A percentile compares a stretch with the other conserved stretches of the same genome.
phyloP scores from a whole-genome alignment of 2,113 vertebrate genomes.

The Xenopus laevis region DNA sequence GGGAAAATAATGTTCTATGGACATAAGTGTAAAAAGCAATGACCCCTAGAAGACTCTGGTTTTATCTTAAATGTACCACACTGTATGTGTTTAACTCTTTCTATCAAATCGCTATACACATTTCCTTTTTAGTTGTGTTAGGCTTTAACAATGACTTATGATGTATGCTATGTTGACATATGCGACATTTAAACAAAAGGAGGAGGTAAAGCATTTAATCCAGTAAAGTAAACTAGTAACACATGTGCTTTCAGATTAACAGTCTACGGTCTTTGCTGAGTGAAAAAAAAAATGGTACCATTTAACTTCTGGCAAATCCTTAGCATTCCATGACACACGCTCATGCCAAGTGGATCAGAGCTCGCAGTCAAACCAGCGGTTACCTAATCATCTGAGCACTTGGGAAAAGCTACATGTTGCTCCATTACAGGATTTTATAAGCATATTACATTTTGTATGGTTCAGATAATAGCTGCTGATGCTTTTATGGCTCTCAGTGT shows the following conservation, averaged over 20 bases:
- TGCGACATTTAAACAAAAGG: slow-evolving; percentile 33
- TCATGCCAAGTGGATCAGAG: slow-evolving; percentile 39
- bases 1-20: no score
- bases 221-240: slow-evolving; percentile 28
- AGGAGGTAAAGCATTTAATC: slow-evolving; percentile 15
- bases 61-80: no score
- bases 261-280: neutral
- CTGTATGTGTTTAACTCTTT: no score
- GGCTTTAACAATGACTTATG: neutral
- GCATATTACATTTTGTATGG: slow-evolving; percentile 1
- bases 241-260: slow-evolving; percentile 26
- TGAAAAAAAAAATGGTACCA: slow-evolving; percentile 13
- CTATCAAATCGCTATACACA: no score
- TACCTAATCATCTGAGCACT: slow-evolving; percentile 40
- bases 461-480: slow-evolving; percentile 22
- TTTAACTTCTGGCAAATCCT: slow-evolving; percentile 35
- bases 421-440: slow-evolving; percentile 23
- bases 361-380: slow-evolving; percentile 34
- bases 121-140: neutral
- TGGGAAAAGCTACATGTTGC: slow-evolving; percentile 16
- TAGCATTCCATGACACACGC: slow-evolving; percentile 29
- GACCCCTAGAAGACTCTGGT: no score
- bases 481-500: neutral
- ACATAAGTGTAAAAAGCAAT: no score
- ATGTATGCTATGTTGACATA: neutral